Evolutionary conservation across 1,140 invertebrate species (phyloP).

Genomic region (Bombus confusus): DNA sequence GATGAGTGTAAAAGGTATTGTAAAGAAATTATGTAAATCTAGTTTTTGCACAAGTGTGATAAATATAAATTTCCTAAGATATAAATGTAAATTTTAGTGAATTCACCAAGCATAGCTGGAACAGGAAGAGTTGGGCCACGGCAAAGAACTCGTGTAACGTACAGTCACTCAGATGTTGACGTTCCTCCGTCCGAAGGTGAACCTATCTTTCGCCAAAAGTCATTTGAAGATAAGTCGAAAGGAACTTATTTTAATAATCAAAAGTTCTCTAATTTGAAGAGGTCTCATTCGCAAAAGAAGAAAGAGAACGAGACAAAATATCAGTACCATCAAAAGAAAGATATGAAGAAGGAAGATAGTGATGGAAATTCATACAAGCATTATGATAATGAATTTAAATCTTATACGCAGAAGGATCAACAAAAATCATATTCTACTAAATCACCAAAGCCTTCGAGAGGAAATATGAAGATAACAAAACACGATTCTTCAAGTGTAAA

Average conservation of each 20-base stretch:
- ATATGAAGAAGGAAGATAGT: slow-evolving; percentile 62
- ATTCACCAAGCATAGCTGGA: slow-evolving; percentile 77
- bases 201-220: slow-evolving; percentile 66
- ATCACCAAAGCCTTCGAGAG: slow-evolving; percentile 41
- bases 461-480: slow-evolving; percentile 46
- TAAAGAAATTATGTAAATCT: background rate
- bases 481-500: slow-evolving; percentile 41
- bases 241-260: slow-evolving; percentile 60
- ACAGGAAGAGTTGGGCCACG: slow-evolving; percentile 81
- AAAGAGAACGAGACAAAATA: slow-evolving; percentile 69
- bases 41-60: background rate
- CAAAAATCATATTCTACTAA: slow-evolving; percentile 60
- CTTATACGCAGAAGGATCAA: slow-evolving; percentile 15
- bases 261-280: slow-evolving; percentile 66
- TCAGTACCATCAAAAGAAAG: slow-evolving; percentile 62
- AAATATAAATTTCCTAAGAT: background rate
- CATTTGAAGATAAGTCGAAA: slow-evolving; percentile 72
- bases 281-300: slow-evolving; percentile 67
- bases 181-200: slow-evolving; percentile 54
- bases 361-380: slow-evolving; percentile 24
- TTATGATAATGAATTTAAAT: slow-evolving; percentile 35
- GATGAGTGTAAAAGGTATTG: slow-evolving; percentile 78
- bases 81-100: slow-evolving; percentile 73
- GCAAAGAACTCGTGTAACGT: slow-evolving; percentile 77
- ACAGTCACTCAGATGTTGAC: slow-evolving; percentile 78